Evolutionary conservation across 2,113 vertebrate genomes (phyloP).

Genomic region (Calypte anna): DNA sequence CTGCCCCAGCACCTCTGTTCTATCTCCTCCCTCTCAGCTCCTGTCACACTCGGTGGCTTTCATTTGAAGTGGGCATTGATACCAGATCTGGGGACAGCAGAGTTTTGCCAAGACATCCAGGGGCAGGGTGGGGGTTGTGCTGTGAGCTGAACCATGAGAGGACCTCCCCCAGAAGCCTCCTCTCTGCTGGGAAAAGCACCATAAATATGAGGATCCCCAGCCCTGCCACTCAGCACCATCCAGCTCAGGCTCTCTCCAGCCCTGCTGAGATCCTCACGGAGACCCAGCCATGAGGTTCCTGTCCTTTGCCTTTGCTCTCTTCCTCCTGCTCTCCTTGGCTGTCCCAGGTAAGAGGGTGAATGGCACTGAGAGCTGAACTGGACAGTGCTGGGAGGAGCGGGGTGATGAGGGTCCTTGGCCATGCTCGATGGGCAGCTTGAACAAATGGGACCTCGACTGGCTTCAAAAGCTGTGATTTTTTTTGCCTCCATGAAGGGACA

Average conservation of each 20-base stretch:
- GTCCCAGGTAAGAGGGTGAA: conserved; percentile 31
- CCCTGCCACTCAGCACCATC: not conserved
- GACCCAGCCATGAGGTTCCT: conserved; percentile 44
- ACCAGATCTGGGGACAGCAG: not conserved
- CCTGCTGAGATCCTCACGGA: not conserved
- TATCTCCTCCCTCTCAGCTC: rapidly evolving
- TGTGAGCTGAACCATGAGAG: not conserved
- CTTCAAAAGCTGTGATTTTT: not conserved
- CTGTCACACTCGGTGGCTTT: not conserved
- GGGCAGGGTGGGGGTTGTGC: not conserved
- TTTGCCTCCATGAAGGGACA: not conserved
- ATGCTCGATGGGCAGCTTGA: not conserved
- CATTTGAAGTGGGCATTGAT: not conserved
- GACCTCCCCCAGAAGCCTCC: not conserved
- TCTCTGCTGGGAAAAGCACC: not conserved
- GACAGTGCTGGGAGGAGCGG: rapidly evolving
- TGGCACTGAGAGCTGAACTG: not conserved
- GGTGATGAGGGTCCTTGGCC: not conserved
- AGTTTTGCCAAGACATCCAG: not conserved
- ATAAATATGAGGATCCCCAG: conserved; percentile 17
- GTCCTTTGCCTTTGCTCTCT: not conserved
- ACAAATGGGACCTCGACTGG: rapidly evolving
- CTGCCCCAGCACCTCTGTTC: conserved; percentile 28
- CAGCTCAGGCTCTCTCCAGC: not conserved
- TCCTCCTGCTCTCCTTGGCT: conserved; percentile 34